Conservation (phyloP, 1,140 invertebrate species). For the Aphidius gifuensis region DNA sequence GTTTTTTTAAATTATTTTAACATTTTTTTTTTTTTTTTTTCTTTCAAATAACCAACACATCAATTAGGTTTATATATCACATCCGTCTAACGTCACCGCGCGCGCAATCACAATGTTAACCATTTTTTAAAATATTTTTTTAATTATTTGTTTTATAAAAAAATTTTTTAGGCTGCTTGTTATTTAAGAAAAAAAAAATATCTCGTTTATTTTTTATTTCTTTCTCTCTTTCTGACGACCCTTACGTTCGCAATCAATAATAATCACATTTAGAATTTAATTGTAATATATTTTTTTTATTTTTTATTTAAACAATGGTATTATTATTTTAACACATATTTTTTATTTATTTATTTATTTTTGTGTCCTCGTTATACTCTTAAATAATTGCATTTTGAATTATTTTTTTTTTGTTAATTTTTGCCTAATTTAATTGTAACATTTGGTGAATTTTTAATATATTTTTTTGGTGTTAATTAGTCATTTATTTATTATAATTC, state of each 20-base stretch:
- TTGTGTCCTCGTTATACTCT: slow-evolving; percentile 23
- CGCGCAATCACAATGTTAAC: slow-evolving; percentile 22
- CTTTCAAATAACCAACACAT: slow-evolving; percentile 19
- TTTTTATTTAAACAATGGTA: neutral
- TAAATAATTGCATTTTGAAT: neutral
- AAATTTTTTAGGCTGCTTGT: neutral
- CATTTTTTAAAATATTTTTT: too few species aligned
- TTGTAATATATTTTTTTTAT: slow-evolving; percentile 19
- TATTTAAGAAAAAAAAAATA: neutral
- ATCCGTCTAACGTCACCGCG: slow-evolving; percentile 35
- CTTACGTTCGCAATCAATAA: slow-evolving; percentile 37
- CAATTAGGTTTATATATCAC: slow-evolving; percentile 46
- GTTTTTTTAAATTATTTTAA: neutral
- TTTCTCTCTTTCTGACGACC: slow-evolving; percentile 20
- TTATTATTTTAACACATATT: slow-evolving; percentile 12
- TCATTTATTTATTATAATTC: slow-evolving; percentile 30
- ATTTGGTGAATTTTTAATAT: slow-evolving; percentile 25
- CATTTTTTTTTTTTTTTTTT: slow-evolving; percentile 19
- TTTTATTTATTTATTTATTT: slow-evolving; percentile 10
- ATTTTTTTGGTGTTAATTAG: slow-evolving; percentile 24
- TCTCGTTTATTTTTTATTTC: slow-evolving; percentile 11
- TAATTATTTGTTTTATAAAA: too few species aligned
- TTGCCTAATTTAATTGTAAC: slow-evolving; percentile 21
- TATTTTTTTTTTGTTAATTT: neutral
- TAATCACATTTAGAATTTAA: slow-evolving; percentile 33